A percentile compares a stretch with the other conserved stretches of the same genome.
Conservation (phyloP, 2,797 vertebrate genomes). For the Caiman crocodilus region DNA sequence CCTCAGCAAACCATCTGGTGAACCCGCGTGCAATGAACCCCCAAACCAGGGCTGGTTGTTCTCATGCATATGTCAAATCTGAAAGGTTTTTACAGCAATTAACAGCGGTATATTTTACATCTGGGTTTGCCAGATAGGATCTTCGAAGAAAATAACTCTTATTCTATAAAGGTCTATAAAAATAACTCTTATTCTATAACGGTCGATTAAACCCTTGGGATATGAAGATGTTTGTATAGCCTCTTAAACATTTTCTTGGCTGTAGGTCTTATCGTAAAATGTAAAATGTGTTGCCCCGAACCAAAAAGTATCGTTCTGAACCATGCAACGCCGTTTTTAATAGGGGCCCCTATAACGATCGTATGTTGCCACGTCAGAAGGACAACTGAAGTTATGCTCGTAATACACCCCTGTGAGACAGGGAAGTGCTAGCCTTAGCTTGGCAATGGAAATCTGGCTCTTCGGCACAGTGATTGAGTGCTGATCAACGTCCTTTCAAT, state of each 20-base stretch:
- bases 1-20: background rate
- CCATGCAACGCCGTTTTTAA: conserved; percentile 18
- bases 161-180: background rate
- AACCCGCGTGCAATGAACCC: background rate
- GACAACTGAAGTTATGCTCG: background rate
- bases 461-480: background rate
- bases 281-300: background rate
- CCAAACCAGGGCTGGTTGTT: background rate
- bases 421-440: background rate
- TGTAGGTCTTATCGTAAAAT: background rate
- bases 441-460: background rate
- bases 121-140: background rate
- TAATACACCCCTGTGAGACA: background rate
- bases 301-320: background rate
- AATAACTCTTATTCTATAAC: background rate
- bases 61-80: background rate
- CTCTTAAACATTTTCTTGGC: rapidly evolving
- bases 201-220: background rate
- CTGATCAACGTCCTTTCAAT: conserved; percentile 45
- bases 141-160: background rate
- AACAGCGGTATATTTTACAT: background rate
- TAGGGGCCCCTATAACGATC: background rate
- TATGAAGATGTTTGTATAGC: background rate
- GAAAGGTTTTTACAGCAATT: background rate
- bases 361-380: conserved; percentile 8